Percentiles rank a stretch among this genome's conserved stretches.
Evolutionary conservation across 2,113 vertebrate genomes (phyloP).

Genomic region (Bubo scandiacus): DNA sequence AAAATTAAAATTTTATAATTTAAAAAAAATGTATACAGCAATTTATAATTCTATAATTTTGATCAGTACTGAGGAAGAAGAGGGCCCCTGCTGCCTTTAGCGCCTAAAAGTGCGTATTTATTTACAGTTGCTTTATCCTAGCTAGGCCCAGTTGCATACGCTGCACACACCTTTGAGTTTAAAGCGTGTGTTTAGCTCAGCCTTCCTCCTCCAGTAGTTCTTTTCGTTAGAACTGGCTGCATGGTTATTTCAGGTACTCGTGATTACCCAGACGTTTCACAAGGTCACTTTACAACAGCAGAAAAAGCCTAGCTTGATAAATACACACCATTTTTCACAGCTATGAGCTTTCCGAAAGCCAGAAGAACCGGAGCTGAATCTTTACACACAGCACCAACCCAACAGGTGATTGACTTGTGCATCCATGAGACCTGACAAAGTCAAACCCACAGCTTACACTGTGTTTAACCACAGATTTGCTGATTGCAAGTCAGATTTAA

Average conservation of each 20-base stretch:
- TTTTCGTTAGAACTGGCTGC: neutral
- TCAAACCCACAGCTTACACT: neutral
- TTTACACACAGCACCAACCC: neutral
- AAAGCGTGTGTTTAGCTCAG: neutral
- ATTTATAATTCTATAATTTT: neutral
- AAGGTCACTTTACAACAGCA: neutral
- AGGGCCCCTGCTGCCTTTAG: neutral
- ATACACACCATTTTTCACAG: neutral
- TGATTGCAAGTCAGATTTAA: neutral
- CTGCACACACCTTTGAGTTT: neutral
- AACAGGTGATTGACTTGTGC: rapidly evolving
- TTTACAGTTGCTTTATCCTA: neutral
- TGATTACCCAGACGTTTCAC: neutral
- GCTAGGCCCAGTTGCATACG: neutral
- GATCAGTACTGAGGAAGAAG: neutral
- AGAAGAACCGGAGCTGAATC: neutral
- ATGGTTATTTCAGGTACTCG: neutral
- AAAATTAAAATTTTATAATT: neutral
- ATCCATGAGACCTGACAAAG: neutral
- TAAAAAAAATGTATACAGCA: no score
- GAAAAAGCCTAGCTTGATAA: neutral
- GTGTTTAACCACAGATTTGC: rapidly evolving
- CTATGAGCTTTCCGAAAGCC: neutral
- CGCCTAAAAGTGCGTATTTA: rapidly evolving
- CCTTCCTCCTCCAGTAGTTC: neutral